These are phyloP conservation scores for Laspeyria flexula DNA, from an alignment of 2,888 invertebrate species.

Conservation along the genomic window DNA sequence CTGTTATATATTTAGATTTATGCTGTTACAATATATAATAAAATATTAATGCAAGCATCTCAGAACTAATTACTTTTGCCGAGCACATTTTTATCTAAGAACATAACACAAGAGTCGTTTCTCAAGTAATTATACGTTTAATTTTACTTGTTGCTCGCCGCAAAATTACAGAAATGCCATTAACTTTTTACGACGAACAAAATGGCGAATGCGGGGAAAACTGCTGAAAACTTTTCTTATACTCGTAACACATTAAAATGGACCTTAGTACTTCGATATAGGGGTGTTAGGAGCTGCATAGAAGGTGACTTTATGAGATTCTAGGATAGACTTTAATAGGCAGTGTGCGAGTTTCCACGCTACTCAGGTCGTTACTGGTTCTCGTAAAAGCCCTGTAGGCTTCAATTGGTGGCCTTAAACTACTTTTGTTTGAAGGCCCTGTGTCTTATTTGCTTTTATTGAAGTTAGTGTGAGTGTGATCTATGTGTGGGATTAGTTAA, in stretches of 20 bases:
- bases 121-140: conserved; percentile 73
- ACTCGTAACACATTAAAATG: conserved; percentile 43
- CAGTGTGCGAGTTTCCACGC: conserved; percentile 66
- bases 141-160: conserved; percentile 78
- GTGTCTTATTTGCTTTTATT: conserved; percentile 23
- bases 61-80: conserved; percentile 8
- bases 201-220: conserved; percentile 69
- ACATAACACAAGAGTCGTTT: conserved; percentile 46
- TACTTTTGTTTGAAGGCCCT: conserved; percentile 42
- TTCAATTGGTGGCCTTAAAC: conserved; percentile 46
- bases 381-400: conserved; percentile 70
- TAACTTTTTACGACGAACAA: conserved; percentile 82
- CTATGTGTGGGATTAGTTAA: conserved; percentile 1
- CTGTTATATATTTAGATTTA: too few relatives aligned
- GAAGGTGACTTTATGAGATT: conserved; percentile 64
- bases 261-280: conserved; percentile 47
- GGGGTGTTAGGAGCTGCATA: conserved; percentile 38
- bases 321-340: conserved; percentile 80
- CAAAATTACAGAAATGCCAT: conserved; percentile 73
- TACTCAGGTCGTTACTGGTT: conserved; percentile 69
- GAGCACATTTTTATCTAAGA: conserved; percentile 29
- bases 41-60: too few relatives aligned
- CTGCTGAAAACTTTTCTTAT: conserved; percentile 48
- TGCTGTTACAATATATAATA: too few relatives aligned
- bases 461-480: conserved; percentile 13